These are phyloP conservation scores for Poicephalus meyeri DNA, from an alignment of 2,113 vertebrate species.

Conservation along the genomic window DNA sequence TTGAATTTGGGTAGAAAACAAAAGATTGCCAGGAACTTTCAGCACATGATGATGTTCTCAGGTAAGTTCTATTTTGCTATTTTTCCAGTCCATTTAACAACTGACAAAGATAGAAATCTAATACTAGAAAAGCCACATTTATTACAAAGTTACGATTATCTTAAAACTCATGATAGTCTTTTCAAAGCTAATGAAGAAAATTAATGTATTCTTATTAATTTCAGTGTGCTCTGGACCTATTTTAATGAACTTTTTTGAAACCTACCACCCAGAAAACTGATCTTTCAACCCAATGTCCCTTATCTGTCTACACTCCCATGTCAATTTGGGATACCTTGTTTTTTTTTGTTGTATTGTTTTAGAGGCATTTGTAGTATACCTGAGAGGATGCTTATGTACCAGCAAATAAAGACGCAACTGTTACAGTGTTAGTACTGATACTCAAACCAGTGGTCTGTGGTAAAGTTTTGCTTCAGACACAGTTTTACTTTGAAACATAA, in stretches of 20 bases:
- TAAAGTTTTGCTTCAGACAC: not conserved
- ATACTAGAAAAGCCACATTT: not conserved
- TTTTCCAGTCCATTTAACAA: not conserved
- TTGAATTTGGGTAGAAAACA: constrained; percentile 82
- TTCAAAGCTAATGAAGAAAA: not conserved
- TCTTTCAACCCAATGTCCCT: not conserved
- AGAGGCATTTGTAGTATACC: not conserved
- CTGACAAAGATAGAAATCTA: not conserved
- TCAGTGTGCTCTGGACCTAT: not conserved
- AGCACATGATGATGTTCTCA: constrained; percentile 91
- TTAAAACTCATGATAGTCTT: not conserved
- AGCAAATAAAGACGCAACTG: not conserved
- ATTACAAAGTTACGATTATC: not conserved
- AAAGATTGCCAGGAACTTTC: constrained; percentile 79
- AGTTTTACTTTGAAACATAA: not conserved
- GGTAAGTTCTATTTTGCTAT: constrained; percentile 66
- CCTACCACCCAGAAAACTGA: not conserved
- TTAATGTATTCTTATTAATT: not conserved
- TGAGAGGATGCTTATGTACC: not conserved
- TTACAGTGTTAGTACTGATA: not conserved
- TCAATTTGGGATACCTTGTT: not conserved
- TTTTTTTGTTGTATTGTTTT: not conserved
- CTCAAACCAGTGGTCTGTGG: not conserved
- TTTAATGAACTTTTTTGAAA: not conserved
- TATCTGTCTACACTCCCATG: not conserved